phyloP scores from a whole-genome alignment of 1,140 invertebrate species.

The Brachionus koreanus region DNA sequence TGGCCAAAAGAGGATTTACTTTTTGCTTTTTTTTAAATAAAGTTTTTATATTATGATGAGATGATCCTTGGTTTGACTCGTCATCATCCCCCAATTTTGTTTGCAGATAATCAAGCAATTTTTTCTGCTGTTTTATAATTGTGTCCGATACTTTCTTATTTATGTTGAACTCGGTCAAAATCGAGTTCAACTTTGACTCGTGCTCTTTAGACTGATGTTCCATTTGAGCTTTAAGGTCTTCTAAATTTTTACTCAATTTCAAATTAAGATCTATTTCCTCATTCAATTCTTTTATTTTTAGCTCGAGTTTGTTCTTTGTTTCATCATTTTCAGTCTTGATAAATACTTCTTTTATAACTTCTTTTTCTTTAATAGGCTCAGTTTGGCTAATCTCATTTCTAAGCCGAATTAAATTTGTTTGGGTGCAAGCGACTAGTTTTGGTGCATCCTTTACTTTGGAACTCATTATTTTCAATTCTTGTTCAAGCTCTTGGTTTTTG shows the following conservation, averaged over 20 bases:
- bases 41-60: constrained; percentile 32
- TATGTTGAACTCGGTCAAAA: background rate
- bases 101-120: constrained; percentile 23
- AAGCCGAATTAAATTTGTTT: background rate
- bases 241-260: constrained; percentile 12
- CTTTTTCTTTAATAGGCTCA: background rate
- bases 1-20: constrained; percentile 20
- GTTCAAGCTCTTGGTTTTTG: background rate
- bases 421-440: background rate
- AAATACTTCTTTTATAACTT: background rate
- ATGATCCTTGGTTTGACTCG: background rate
- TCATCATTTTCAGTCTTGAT: background rate
- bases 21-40: constrained; percentile 28
- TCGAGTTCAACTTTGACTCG: background rate
- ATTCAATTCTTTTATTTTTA: constrained; percentile 1
- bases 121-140: constrained; percentile 40
- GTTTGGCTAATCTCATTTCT: background rate
- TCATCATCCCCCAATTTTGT: background rate
- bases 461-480: background rate
- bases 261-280: constrained; percentile 12
- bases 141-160: constrained; percentile 39
- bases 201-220: background rate
- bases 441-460: background rate
- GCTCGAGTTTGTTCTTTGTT: background rate
- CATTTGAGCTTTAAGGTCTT: background rate